A percentile compares a stretch with the other conserved stretches of the same genome.
Evolutionary conservation across 2,113 vertebrate species (phyloP).

Genomic region (Dolichotis patagonum): DNA sequence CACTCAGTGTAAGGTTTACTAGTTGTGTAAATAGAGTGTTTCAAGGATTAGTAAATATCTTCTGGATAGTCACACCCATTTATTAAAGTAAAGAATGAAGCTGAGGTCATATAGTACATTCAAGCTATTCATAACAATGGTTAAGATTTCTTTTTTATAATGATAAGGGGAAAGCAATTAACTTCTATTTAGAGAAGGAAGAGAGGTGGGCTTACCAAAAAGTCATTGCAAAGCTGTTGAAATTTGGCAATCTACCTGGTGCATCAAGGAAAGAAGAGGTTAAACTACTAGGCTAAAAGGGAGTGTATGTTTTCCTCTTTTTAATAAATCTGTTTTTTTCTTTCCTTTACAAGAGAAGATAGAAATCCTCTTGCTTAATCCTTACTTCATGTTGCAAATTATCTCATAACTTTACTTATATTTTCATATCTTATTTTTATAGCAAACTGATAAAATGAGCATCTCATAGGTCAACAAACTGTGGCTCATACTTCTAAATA

Average conservation of each 20-base stretch:
- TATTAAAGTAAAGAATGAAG: neutral
- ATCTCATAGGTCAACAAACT: neutral
- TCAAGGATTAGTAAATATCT: neutral
- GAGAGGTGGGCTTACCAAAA: neutral
- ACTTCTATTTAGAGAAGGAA: neutral
- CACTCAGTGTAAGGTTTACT: neutral
- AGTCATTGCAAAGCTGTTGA: neutral
- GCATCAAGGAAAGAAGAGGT: neutral
- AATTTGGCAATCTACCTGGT: neutral
- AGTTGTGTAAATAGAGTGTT: neutral
- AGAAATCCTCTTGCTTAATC: neutral
- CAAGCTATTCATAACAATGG: neutral
- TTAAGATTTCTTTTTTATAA: neutral
- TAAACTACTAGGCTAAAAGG: neutral
- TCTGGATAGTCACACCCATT: neutral
- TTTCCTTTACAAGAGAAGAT: neutral
- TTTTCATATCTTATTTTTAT: neutral
- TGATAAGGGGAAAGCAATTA: neutral
- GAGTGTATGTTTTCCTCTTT: neutral
- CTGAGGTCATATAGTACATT: neutral
- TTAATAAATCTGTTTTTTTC: neutral
- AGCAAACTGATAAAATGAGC: slow-evolving; percentile 1
- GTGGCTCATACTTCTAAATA: neutral
- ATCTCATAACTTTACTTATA: neutral
- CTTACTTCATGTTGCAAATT: neutral